Percentiles rank a stretch among this genome's conserved stretches.
Evolutionary conservation across 1,140 invertebrate genomes (phyloP).

Genomic region (Drosophila kanapiae): DNA sequence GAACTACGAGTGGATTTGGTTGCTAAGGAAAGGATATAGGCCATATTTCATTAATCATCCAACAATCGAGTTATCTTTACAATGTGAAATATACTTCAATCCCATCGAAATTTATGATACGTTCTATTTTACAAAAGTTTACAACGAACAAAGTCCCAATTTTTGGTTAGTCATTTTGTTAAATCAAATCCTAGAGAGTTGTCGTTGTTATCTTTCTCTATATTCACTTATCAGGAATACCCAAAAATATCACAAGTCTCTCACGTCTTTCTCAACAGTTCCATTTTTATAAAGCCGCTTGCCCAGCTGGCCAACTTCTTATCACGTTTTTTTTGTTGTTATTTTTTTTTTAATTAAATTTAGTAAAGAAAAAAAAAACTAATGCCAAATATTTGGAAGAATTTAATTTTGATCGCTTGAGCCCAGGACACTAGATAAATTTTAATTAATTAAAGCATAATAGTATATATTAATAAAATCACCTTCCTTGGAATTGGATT

Average conservation of each 20-base stretch:
- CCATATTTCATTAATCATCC: conserved; percentile 21
- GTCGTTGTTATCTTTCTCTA: not conserved
- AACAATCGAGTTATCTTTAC: conserved; percentile 23
- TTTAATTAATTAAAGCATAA: conserved; percentile 31
- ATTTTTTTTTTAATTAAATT: conserved; percentile 24
- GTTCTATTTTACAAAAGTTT: conserved; percentile 15
- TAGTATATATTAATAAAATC: not conserved
- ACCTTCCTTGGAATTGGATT: too few species aligned
- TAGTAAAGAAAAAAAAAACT: conserved; percentile 13
- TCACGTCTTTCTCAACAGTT: conserved; percentile 14
- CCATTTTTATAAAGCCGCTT: conserved; percentile 9
- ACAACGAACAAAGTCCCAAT: conserved; percentile 10
- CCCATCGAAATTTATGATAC: conserved; percentile 1
- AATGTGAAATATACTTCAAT: conserved; percentile 13
- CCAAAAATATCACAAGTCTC: conserved; percentile 25
- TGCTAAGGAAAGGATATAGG: conserved; percentile 6
- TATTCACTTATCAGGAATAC: conserved; percentile 3
- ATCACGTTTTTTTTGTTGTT: conserved; percentile 4
- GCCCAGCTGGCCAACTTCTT: conserved; percentile 8
- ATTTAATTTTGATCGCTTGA: conserved; percentile 27
- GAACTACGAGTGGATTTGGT: not conserved
- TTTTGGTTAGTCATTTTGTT: conserved; percentile 16
- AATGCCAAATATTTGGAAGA: conserved; percentile 21
- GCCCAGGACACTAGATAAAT: conserved; percentile 30
- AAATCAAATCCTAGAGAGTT: not conserved